Conservation (phyloP, 1,140 invertebrate species). For the Bilobella aurantiaca region DNA sequence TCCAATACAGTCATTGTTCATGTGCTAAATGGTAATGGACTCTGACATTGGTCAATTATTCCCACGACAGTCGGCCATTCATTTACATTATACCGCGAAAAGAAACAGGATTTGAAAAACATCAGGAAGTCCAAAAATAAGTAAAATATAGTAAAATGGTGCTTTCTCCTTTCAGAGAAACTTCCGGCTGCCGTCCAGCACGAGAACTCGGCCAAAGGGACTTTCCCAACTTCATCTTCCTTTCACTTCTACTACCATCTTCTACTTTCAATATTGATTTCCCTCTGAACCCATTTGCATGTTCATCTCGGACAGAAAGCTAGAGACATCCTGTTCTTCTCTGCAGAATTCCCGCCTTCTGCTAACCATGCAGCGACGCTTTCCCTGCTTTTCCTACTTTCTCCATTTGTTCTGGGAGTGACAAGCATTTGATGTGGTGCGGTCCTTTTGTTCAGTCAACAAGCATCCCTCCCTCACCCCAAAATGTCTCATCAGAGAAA, state of each 20-base stretch:
- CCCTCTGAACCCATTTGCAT: background rate
- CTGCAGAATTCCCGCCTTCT: no score
- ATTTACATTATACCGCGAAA: no score
- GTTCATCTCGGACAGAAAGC: background rate
- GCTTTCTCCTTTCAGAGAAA: slow-evolving; percentile 25
- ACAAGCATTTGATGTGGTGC: background rate
- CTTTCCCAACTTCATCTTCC: background rate
- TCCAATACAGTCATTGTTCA: slow-evolving; percentile 44
- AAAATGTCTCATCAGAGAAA: background rate
- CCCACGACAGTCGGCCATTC: background rate
- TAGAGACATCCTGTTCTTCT: no score
- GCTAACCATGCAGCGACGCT: background rate
- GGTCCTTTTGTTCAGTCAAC: background rate
- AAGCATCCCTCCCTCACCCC: background rate
- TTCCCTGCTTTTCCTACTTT: background rate
- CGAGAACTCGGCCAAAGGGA: slow-evolving; percentile 21
- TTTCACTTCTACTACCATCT: background rate
- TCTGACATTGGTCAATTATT: background rate
- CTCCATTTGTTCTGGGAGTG: background rate
- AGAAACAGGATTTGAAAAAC: no score
- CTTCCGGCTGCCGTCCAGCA: slow-evolving; percentile 35
- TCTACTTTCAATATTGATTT: background rate
- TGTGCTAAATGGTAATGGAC: slow-evolving; percentile 45
- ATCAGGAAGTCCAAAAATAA: no score
- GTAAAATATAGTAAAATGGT: no score